Conservation (phyloP, 2,113 vertebrate species). For the Zingel zingel region DNA sequence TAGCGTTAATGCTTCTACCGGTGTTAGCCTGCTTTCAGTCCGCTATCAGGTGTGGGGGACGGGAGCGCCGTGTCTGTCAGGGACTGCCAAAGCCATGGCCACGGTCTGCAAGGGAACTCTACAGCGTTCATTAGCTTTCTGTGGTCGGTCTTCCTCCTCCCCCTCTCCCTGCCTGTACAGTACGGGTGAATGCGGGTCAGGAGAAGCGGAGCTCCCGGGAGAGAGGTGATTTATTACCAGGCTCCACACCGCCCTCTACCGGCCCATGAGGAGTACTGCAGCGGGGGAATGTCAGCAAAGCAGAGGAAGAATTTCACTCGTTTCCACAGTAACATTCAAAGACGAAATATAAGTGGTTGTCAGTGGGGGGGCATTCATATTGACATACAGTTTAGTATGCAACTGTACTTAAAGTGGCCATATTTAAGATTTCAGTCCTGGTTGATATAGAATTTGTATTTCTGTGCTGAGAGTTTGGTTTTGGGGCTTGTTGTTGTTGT, state of each 20-base stretch:
- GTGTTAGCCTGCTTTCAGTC: slow-evolving; percentile 22
- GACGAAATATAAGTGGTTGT: too few species aligned
- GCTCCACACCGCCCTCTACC: slow-evolving; percentile 43
- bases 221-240: not conserved
- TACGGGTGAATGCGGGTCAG: slow-evolving; percentile 79
- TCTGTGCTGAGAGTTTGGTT: too few species aligned
- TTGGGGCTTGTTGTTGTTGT: too few species aligned
- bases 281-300: not conserved
- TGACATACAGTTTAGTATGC: too few species aligned
- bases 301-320: not conserved
- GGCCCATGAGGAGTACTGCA: not conserved
- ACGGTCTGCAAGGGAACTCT: slow-evolving; percentile 49
- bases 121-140: slow-evolving; percentile 37
- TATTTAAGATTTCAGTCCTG: too few species aligned
- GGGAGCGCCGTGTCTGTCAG: slow-evolving; percentile 35
- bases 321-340: not conserved
- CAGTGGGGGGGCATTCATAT: not conserved
- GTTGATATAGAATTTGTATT: too few species aligned
- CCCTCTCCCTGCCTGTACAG: slow-evolving; percentile 57
- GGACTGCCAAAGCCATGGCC: slow-evolving; percentile 59
- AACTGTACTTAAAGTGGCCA: too few species aligned
- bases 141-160: slow-evolving; percentile 64
- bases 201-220: slow-evolving; percentile 33
- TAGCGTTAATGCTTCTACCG: slow-evolving; percentile 16
- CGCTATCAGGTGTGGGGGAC: slow-evolving; percentile 44